phyloP scores from a whole-genome alignment of 2,113 vertebrate genomes.

The Crypturellus undulatus region DNA sequence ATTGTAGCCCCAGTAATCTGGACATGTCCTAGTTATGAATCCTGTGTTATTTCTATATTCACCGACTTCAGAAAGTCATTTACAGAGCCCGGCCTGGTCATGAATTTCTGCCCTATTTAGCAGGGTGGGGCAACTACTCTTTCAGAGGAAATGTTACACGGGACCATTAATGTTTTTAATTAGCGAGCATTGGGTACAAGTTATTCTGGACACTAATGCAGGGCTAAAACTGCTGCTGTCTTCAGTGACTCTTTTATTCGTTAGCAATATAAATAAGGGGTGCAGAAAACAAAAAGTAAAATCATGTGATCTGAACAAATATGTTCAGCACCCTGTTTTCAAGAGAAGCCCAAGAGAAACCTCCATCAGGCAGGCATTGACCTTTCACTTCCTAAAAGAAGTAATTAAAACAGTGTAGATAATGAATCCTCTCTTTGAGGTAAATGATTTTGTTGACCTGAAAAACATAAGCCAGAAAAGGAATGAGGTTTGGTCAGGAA shows the following conservation, averaged over 20 bases:
- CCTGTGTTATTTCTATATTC: background rate
- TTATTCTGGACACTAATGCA: background rate
- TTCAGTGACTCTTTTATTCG: slow-evolving; percentile 15
- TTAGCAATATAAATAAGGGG: background rate
- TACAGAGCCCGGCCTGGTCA: background rate
- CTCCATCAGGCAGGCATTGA: background rate
- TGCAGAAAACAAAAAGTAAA: background rate
- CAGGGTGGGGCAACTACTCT: background rate
- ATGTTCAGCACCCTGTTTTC: background rate
- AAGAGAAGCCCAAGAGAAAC: background rate
- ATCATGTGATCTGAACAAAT: background rate
- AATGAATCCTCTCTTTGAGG: background rate
- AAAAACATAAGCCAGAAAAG: background rate
- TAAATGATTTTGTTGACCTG: background rate
- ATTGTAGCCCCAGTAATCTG: background rate
- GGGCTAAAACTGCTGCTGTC: background rate
- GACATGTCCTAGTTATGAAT: background rate
- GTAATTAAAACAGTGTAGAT: background rate
- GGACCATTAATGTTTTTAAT: slow-evolving; percentile 69
- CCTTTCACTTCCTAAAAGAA: background rate
- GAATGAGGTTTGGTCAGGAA: background rate
- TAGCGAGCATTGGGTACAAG: background rate
- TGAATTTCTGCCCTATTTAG: background rate
- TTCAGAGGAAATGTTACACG: background rate
- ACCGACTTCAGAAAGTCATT: slow-evolving; percentile 21